A percentile compares a stretch with the other conserved stretches of the same genome.
These are phyloP conservation scores for Megaceryle maxima DNA, from an alignment of 2,113 vertebrate species.

Conservation along the genomic window DNA sequence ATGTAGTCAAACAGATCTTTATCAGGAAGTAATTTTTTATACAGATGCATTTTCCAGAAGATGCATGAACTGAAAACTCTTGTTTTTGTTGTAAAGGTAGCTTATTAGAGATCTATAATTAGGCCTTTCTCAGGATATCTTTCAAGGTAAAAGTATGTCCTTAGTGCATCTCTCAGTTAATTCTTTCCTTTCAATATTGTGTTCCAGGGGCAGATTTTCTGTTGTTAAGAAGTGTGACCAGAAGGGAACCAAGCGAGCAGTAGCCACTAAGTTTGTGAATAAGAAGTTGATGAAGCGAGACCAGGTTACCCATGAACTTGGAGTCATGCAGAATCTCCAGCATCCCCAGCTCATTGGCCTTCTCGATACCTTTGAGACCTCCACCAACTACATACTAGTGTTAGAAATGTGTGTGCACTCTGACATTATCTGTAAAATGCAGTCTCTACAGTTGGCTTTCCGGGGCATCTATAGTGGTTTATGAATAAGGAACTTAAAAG, in stretches of 20 bases:
- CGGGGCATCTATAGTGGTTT: background rate
- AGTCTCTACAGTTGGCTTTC: background rate
- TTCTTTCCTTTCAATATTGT: background rate
- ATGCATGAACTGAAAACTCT: background rate
- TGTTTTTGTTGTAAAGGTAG: background rate
- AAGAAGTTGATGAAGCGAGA: conserved; percentile 97
- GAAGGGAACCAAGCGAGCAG: conserved; percentile 85
- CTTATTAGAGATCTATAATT: background rate
- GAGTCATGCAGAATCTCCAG: conserved; percentile 90
- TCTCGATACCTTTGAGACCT: conserved; percentile 92
- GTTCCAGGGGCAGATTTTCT: conserved; percentile 92
- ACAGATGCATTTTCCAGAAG: background rate
- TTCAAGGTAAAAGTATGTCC: background rate
- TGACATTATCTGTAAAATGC: background rate
- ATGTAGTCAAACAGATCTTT: background rate
- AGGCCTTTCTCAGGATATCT: background rate
- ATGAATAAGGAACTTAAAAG: background rate
- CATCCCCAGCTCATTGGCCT: conserved; percentile 91
- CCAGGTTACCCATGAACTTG: conserved; percentile 92
- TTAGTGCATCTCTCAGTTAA: background rate
- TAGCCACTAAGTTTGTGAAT: conserved; percentile 95
- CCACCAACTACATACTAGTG: conserved; percentile 89
- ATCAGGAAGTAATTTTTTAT: background rate
- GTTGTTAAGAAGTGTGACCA: conserved; percentile 95
- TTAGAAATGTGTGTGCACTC: conserved; percentile 88